phyloP scores from a whole-genome alignment of 2,797 vertebrate species.

The Sebastes matsubarae region DNA sequence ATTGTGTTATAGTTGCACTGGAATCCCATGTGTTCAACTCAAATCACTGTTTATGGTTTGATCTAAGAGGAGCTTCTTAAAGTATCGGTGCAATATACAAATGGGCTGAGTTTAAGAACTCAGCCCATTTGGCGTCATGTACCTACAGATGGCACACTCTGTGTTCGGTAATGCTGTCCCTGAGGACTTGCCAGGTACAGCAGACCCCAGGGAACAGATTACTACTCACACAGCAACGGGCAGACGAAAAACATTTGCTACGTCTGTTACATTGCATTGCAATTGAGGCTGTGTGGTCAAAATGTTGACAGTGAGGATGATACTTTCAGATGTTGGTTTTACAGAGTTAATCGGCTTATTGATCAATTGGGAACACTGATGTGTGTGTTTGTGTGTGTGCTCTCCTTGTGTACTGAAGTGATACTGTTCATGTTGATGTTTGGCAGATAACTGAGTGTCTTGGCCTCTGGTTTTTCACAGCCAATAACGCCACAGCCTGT shows the following conservation, averaged over 20 bases:
- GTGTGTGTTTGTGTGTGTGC: not conserved
- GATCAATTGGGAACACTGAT: not conserved
- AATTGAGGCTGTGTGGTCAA: not conserved
- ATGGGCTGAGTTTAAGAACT: not conserved
- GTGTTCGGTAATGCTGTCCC: not conserved
- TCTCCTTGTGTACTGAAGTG: not conserved
- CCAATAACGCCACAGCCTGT: not conserved
- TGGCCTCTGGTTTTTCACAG: too few relatives aligned
- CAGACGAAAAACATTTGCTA: too few relatives aligned
- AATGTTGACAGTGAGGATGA: not conserved
- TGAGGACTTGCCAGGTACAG: not conserved
- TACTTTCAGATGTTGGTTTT: not conserved
- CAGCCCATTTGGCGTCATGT: too few relatives aligned
- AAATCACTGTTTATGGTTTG: not conserved
- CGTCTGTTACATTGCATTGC: too few relatives aligned
- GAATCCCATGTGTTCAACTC: not conserved
- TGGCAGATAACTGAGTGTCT: not conserved
- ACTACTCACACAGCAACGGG: not conserved
- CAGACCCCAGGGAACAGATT: not conserved
- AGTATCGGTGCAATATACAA: not conserved
- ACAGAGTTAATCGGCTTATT: not conserved
- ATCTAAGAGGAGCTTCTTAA: not conserved
- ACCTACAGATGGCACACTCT: not conserved
- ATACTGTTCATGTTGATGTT: not conserved
- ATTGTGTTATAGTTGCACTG: not conserved